phyloP scores from a whole-genome alignment of 2,797 vertebrate genomes.

The Chelonia mydas region DNA sequence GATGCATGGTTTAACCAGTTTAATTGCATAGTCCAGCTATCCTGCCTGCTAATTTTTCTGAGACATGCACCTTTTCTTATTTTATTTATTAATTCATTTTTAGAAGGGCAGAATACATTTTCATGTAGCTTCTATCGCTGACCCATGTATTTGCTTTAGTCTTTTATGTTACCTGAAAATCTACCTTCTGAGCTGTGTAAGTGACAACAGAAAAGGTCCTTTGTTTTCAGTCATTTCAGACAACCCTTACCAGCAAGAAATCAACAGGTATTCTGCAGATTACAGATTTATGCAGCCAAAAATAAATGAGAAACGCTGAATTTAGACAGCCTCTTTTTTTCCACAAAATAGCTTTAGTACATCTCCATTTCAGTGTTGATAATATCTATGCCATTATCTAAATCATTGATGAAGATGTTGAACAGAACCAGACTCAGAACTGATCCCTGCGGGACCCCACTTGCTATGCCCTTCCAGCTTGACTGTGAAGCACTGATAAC shows the following conservation, averaged over 20 bases:
- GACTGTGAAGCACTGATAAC: too few species aligned
- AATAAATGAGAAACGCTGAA: not conserved
- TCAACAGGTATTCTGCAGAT: constrained; percentile 23
- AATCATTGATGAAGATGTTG: too few species aligned
- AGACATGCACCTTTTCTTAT: not conserved
- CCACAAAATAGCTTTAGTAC: constrained; percentile 29
- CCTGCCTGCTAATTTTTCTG: constrained; percentile 13
- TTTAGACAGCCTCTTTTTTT: constrained; percentile 31
- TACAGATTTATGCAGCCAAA: constrained; percentile 24
- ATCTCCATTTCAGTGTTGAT: too few species aligned
- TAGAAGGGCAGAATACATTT: constrained; percentile 18
- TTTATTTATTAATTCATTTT: not conserved
- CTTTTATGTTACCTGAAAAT: constrained; percentile 38
- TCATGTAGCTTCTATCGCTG: constrained; percentile 31
- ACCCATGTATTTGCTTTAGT: constrained; percentile 50
- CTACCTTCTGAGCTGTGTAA: constrained; percentile 26
- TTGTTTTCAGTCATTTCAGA: constrained; percentile 35
- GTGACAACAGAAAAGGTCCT: constrained; percentile 29
- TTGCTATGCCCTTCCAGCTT: too few species aligned
- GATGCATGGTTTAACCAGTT: not conserved
- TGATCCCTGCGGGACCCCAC: too few species aligned
- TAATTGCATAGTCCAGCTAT: not conserved
- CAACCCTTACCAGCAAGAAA: constrained; percentile 27
- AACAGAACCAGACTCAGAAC: too few species aligned
- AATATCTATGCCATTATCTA: too few species aligned